Base-by-base conservation (phyloP, 2,113 vertebrate genomes). In the Cephalopholis sonnerati region DNA sequence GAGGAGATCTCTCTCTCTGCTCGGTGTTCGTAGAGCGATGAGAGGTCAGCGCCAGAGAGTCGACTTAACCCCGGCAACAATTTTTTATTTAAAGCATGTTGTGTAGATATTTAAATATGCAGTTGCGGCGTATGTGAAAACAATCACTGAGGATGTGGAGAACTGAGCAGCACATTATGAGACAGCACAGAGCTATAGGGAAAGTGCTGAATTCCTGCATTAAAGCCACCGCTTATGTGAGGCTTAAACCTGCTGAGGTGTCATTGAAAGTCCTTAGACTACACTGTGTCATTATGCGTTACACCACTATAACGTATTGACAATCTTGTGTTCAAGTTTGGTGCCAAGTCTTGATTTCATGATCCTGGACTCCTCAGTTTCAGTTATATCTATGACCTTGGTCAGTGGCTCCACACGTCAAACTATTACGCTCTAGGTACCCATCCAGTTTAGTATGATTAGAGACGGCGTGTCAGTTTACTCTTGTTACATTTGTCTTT, bases 21-120 rank as follows among this genome's bases (percentile, higher is more conserved):
- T 74, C 25, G 39, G 27, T 73, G 18, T 48, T 63, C 16, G 6
- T 18, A 44, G 61, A 63, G 71, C 1, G 20, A 46, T 41, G 67
- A 74, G 65, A 61, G 63, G 71, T 82, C 80, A 63, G 39, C 13
- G 66, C 24, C 4, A 5, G 17, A 69, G 36, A 75, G 61, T 13
- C 4, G 2, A 8, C 20, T 71, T 22, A 55, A 54, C 16, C 61
- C 51, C 5, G 9, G 50, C 44, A 59, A 24, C 12, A 41, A 44
- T 63, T 46, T 64, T 63, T 51, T 64, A n/a, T 32, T 5, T 13
- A 13, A 75, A 70, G 11, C 29, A 53, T 69, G 53, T 10, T 57
- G 44, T 57, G 41, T 68, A 36, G 9, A 44, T 36, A 18, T 72
- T 75, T 58, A 16, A 82, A 36, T 25, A 51, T 79, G 46, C 11